Evolutionary conservation across 1,140 invertebrate genomes (phyloP).

Genomic region (Teleogryllus occipitalis): DNA sequence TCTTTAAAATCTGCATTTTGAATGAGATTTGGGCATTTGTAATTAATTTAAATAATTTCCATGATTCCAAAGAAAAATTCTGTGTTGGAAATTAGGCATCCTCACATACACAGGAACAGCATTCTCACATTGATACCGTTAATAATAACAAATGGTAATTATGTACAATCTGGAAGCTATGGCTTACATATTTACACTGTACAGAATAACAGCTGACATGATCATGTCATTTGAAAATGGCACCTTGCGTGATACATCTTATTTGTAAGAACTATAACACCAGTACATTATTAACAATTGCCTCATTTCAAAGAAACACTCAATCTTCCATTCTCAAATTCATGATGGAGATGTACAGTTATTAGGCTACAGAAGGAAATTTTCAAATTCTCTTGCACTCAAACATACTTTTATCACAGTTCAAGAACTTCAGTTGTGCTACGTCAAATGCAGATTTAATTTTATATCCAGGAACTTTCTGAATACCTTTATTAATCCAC

Average conservation of each 20-base stretch:
- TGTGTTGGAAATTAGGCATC: too few relatives aligned
- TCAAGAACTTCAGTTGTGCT: background rate
- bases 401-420: background rate
- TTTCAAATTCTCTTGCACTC: background rate
- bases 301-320: too few relatives aligned
- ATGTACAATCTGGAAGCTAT: background rate
- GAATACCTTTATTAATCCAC: background rate
- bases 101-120: background rate
- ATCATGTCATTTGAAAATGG: background rate
- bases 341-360: too few relatives aligned
- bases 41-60: too few relatives aligned
- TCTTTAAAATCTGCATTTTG: too few relatives aligned
- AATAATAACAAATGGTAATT: background rate
- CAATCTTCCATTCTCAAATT: too few relatives aligned
- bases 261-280: too few relatives aligned
- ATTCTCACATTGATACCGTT: background rate
- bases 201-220: background rate
- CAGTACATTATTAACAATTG: too few relatives aligned
- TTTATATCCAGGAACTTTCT: background rate
- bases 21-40: too few relatives aligned
- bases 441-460: constrained; percentile 1
- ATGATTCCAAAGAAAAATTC: too few relatives aligned
- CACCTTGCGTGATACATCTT: background rate
- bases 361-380: background rate
- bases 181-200: background rate